Conservation (phyloP, 1,140 invertebrate genomes). For the Drosophila mauritiana region DNA sequence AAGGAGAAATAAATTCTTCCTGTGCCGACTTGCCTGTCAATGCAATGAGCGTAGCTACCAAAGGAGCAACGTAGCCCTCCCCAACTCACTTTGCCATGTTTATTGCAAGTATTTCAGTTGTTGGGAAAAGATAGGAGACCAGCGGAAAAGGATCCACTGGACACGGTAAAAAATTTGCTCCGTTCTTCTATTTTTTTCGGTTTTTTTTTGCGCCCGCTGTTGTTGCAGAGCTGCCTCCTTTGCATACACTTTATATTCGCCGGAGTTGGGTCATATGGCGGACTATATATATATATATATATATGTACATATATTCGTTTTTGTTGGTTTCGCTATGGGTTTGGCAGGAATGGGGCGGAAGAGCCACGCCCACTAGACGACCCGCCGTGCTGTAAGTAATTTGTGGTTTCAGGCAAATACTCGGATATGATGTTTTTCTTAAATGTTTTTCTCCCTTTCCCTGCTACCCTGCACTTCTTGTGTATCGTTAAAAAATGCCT, state of each 20-base stretch:
- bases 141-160: slow-evolving; percentile 48
- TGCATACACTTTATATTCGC: slow-evolving; percentile 64
- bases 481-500: slow-evolving; percentile 83
- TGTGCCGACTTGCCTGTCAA: slow-evolving; percentile 62
- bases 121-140: slow-evolving; percentile 30
- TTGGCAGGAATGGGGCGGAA: not conserved
- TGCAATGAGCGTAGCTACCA: slow-evolving; percentile 74
- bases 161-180: slow-evolving; percentile 44
- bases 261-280: slow-evolving; percentile 46
- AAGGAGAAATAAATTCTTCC: not conserved
- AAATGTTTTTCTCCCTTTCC: slow-evolving; percentile 77
- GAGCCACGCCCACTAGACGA: slow-evolving; percentile 64
- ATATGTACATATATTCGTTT: slow-evolving; percentile 26
- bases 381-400: slow-evolving; percentile 82
- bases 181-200: slow-evolving; percentile 22
- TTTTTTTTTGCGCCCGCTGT: slow-evolving; percentile 30
- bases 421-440: slow-evolving; percentile 81
- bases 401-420: slow-evolving; percentile 83
- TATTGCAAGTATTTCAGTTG: slow-evolving; percentile 80
- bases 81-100: slow-evolving; percentile 69
- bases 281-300: slow-evolving; percentile 20
- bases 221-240: slow-evolving; percentile 58
- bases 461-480: slow-evolving; percentile 17
- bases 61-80: slow-evolving; percentile 58
- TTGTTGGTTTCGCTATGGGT: slow-evolving; percentile 21